Base-by-base conservation (phyloP, 2,888 invertebrate genomes). In the Scaptomyza cyrtandrae region DNA sequence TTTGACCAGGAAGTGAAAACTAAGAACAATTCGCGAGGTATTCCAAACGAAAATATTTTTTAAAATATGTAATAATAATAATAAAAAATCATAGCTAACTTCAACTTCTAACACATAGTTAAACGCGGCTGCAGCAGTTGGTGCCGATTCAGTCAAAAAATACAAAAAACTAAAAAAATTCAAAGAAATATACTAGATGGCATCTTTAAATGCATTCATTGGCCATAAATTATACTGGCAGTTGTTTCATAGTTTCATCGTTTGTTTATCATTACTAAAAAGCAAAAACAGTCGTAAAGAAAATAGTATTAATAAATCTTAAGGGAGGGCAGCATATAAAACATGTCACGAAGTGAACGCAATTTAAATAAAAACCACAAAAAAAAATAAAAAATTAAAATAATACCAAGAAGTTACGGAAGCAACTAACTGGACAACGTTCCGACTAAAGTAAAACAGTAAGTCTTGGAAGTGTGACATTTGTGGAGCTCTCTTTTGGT, bases 391-490 rank as follows among this genome's bases (percentile, higher is more conserved):
- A 13, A 33, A 84, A 84, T 84, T 87, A 88, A 85, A 88, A 89
- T 81, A 87, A 87, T 87, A 84, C 84, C 70, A 89, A 87, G 88
- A 89, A 87, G 81, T 85, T 89, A 82, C 89, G 85, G 88, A 87
- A 87, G 82, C 86, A 69, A 66, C 86, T 85, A 85, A 85, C 79
- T 85, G 89, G 89, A 63, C 80, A 60, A 63, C 41, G 54, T 60
- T 64, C 37, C 52, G 57, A 27, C 55, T 33, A 46, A 62, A 49
- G 54, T 64, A 62, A 27, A 6, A 41, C 46, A n/a, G 10, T 14
- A 33, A 9, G 35, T 50, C 27, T 52, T 14, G 52, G 9, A 62
- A 63, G 67, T 80, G 76, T 82, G 80, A 86, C 88, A 82, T 76
- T 86, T 83, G 82, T 66, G 57, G 78, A 73, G 64, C 71, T 41